These are phyloP conservation scores for Hedychridium roseum DNA, from an alignment of 2,888 invertebrate genomes.

Conservation along the genomic window DNA sequence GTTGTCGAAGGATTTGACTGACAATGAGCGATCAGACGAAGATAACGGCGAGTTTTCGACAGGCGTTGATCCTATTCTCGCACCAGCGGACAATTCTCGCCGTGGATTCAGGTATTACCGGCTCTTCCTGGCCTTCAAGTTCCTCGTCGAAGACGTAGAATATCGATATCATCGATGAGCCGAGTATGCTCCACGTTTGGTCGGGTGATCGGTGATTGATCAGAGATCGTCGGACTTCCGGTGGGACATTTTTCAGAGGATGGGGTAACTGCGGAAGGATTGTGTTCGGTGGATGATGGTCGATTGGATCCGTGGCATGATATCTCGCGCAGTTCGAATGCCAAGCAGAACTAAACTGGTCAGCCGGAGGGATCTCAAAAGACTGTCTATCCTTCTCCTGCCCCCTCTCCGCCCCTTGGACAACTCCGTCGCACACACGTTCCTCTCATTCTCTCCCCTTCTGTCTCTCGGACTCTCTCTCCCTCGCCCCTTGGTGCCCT, in stretches of 20 bases:
- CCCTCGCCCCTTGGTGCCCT: slow-evolving; percentile 4
- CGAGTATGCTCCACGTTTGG: no score
- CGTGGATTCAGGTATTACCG: no score
- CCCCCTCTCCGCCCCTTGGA: slow-evolving; percentile 18
- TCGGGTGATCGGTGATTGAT: neutral
- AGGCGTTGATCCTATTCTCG: no score
- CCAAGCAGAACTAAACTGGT: slow-evolving; percentile 50
- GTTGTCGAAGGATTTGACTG: no score
- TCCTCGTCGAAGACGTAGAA: neutral
- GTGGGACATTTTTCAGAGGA: no score
- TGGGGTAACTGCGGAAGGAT: no score
- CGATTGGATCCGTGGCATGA: no score
- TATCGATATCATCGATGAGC: neutral
- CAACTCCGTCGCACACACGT: slow-evolving; percentile 13
- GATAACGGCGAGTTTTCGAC: no score
- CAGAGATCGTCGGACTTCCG: neutral
- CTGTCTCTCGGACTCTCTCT: slow-evolving; percentile 21
- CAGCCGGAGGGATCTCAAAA: slow-evolving; percentile 48
- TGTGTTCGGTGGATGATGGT: no score
- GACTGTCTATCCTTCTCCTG: slow-evolving; percentile 34
- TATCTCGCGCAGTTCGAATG: slow-evolving; percentile 37
- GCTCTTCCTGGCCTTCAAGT: no score
- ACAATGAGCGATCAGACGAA: no score
- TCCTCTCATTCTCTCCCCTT: slow-evolving; percentile 28
- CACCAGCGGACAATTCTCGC: no score